Base-by-base conservation (phyloP, 2,888 invertebrate genomes). In the Lymantria dispar region DNA sequence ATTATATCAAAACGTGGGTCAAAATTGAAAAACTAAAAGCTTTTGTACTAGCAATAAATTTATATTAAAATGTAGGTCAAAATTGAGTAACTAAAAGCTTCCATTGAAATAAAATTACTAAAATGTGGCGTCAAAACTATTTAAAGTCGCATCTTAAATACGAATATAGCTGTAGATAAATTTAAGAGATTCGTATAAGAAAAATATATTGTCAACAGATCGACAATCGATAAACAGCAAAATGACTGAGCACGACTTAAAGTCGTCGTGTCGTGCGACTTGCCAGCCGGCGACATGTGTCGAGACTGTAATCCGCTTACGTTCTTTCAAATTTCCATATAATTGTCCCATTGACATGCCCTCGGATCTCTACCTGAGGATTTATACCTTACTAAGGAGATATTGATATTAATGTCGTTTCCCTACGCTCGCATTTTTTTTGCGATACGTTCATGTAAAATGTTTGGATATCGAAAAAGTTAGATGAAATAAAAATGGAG, bases 281-380 rank as follows among this genome's bases (percentile, higher is more conserved):
- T 41, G 36, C 43, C 44, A 30, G 15, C 40, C 40, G 43, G 39
- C 48, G 45, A 43, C 46, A 50, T 54, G 42, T 57, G 54, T 52
- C 53, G 13, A 53, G 47, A 40, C 56, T 40, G 50, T 69, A 75
- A 75, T 72, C 72, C 61, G 68, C 65, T 75, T 72, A 74, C 51
- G 47, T 58, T 56, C 62, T 56, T 62, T 65, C 67, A 56, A 58
- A 75, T 72, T 73, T 72, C 63, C 70, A 70, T 72, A 74, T 73
- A 75, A 74, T 72, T 73, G 73, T 61, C 48, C 44, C 56, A 60
- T 58, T 58, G 56, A 65, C 56, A 50, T 54, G 49, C 58, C 54
- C 45, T 48, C 49, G 56, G 56, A 56, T 60, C 51, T 58, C 57
- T 49, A 54, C 55, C 47, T 57, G 56, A 50, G 53, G 49, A 52